Evolutionary conservation across 2,888 invertebrate species (phyloP).

Genomic region (Siphlonurus alternatus): DNA sequence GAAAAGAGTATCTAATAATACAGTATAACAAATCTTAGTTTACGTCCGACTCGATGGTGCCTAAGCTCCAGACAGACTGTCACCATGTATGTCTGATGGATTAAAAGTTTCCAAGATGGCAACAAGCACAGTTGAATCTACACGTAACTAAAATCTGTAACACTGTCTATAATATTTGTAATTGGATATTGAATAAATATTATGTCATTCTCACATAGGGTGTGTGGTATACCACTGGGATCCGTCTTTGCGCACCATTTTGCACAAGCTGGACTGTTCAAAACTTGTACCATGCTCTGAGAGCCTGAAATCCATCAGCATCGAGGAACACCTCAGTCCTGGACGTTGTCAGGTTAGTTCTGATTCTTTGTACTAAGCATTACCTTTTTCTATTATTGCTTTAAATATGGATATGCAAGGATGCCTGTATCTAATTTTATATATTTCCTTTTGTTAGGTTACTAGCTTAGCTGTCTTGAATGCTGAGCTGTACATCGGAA

Average conservation of each 20-base stretch:
- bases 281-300: conserved; percentile 85
- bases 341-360: conserved; percentile 53
- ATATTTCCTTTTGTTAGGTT: conserved; percentile 32
- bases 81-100: neutral
- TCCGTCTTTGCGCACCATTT: conserved; percentile 41
- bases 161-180: neutral
- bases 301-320: conserved; percentile 75
- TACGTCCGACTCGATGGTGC: too few relatives aligned
- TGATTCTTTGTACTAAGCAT: neutral
- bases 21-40: too few relatives aligned
- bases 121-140: neutral
- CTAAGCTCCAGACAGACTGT: neutral
- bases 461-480: conserved; percentile 48
- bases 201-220: conserved; percentile 30
- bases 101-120: too few relatives aligned
- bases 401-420: too few relatives aligned
- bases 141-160: neutral
- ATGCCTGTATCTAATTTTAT: too few relatives aligned
- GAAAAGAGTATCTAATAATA: too few relatives aligned
- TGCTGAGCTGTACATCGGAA: conserved; percentile 67
- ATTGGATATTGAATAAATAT: conserved; percentile 4
- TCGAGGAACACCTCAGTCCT: conserved; percentile 68
- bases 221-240: conserved; percentile 84
- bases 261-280: conserved; percentile 74
- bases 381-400: neutral